These are phyloP conservation scores for Antennarius maculatus DNA, from an alignment of 2,797 vertebrate genomes.

Conservation along the genomic window DNA sequence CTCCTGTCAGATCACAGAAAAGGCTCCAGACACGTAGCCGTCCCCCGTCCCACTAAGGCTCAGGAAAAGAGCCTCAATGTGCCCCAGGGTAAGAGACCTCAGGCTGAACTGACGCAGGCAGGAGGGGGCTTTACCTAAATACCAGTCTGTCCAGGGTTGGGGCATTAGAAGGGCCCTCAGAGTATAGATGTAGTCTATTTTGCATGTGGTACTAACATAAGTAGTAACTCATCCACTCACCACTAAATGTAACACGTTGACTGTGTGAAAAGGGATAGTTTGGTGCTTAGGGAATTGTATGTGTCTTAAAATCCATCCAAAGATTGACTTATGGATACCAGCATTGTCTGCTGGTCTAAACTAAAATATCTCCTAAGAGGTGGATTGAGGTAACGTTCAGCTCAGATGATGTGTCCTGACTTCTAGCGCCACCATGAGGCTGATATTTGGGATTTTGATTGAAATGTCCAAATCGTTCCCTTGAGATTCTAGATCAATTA, in stretches of 20 bases:
- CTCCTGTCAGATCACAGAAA: constrained; percentile 91
- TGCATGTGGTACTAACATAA: constrained; percentile 57
- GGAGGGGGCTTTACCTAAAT: constrained; percentile 3
- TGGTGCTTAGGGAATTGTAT: constrained; percentile 34
- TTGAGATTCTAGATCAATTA: no score
- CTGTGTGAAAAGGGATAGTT: constrained; percentile 52
- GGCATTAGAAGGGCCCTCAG: constrained; percentile 10
- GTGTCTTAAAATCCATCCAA: neutral
- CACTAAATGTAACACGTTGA: constrained; percentile 16
- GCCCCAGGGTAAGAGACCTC: constrained; percentile 84
- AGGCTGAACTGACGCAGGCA: constrained; percentile 42
- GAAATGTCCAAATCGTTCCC: no score
- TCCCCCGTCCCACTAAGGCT: constrained; percentile 81
- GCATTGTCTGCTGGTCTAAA: neutral
- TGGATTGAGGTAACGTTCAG: neutral
- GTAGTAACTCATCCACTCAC: constrained; percentile 47
- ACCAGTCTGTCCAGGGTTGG: neutral
- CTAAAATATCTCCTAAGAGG: neutral
- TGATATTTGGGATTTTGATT: neutral
- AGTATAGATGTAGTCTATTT: constrained; percentile 7
- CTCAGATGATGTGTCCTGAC: neutral
- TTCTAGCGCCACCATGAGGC: neutral
- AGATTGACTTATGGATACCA: neutral
- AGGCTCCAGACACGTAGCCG: constrained; percentile 79
- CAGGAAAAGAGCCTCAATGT: constrained; percentile 90